Conservation (phyloP, 2,888 invertebrate species). For the Mesorhabditis belari region DNA sequence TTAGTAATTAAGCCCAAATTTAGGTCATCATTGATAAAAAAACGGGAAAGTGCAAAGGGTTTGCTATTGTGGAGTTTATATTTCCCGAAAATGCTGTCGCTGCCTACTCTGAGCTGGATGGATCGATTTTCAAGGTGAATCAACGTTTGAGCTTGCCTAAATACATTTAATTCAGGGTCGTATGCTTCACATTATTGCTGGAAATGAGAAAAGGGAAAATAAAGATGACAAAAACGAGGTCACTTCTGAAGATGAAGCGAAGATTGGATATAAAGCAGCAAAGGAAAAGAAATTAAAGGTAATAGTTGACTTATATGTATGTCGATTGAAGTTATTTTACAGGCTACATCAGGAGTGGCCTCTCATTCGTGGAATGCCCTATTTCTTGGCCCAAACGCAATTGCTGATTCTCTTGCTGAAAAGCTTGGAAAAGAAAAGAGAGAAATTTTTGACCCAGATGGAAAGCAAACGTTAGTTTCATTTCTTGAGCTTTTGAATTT, state of each 20-base stretch:
- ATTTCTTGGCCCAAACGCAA: conserved; percentile 83
- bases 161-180: conserved; percentile 65
- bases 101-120: conserved; percentile 81
- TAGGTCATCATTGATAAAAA: conserved; percentile 77
- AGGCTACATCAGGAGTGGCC: conserved; percentile 2
- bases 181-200: conserved; percentile 85
- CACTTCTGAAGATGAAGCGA: conserved; percentile 5
- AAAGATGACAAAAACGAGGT: conserved; percentile 9
- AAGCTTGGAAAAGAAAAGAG: conserved; percentile 78
- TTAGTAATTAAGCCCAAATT: too few species aligned
- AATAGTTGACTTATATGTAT: background rate
- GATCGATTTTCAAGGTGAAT: conserved; percentile 70
- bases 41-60: conserved; percentile 80
- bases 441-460: conserved; percentile 60
- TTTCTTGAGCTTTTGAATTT: too few species aligned
- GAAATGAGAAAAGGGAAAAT: conserved; percentile 61
- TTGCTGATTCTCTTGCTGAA: conserved; percentile 81
- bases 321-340: too few species aligned
- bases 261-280: conserved; percentile 7
- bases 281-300: conserved; percentile 14
- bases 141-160: background rate
- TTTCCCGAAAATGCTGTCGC: conserved; percentile 89
- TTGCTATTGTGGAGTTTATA: conserved; percentile 82
- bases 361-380: conserved; percentile 92
- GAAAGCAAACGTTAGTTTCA: conserved; percentile 3